Evolutionary conservation across 2,113 vertebrate species (phyloP), one percentile per base, ranked within the genome.

Genomic region (Tachysurus vachellii): DNA sequence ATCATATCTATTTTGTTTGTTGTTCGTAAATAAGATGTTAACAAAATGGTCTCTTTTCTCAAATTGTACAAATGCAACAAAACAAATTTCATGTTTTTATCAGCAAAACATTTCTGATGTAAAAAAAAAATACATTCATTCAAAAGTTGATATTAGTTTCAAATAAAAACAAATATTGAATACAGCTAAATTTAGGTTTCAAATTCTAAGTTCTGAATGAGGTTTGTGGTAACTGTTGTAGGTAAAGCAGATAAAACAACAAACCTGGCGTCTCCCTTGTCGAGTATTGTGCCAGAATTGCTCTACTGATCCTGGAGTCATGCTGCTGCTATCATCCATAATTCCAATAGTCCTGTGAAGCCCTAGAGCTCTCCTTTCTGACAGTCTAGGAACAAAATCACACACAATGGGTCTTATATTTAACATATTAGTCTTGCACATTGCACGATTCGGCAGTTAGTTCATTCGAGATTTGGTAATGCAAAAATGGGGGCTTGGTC

Each of bases 221-320:
- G 61, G 13, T 1, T 70, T 28, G 23, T 5, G 53, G n/a, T 53
- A 44, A 44, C 8, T 57, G 62, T 14, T 82, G 36, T 12, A 21
- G 17, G 21, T 12, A 62, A 68, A 56, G 5, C 10, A 21, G 57
- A n/a, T 31, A 26, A 56, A 31, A 1, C n/a, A 6, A 57, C 6
- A 2, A 84, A 96, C 95, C 94, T 96, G 95, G 91, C 93, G 92
- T 64, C 93, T 92, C 84, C 92, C 93, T 59, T 94, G 91, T 89
- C 94, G 93, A 57, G 94, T 90, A 1, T 92, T 90, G 26, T 92
- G 93, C 93, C 95, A 95, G 68, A 92, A 89, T 36, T 90, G 92
- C 28, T 92, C 54, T 44, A 94, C 88, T 53, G 92, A 92, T n/a
- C 91, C 90, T 1, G 88, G 87, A 0, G 86, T 92, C 81, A 47